Evolutionary conservation across 2,113 vertebrate species (phyloP), one percentile per base, ranked within the genome.

Genomic region (Myotis brandtii): DNA sequence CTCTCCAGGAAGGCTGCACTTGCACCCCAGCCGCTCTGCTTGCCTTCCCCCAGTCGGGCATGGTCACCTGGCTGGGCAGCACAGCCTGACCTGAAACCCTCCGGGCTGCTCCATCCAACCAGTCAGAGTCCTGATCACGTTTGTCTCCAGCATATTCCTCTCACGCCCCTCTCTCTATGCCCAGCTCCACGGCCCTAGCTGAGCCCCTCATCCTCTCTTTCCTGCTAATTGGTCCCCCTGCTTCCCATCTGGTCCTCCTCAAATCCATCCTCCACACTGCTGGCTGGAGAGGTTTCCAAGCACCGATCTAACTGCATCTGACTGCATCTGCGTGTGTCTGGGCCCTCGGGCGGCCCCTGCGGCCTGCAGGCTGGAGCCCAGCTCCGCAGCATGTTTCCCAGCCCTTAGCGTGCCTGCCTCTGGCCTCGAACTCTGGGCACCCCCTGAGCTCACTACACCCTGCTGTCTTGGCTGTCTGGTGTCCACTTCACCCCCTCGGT

Each of bases 161-260:
- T 56, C 20, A 25, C 64, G 4, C 67, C 32, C 27, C 56, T 70
- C 72, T 70, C 75, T 92, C 93, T 21, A 8, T 64, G 32, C 50
- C 50, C 40, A 66, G 80, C 17, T 11, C 67, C 23, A 12, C 9
- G 62, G 88, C 66, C 73, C 70, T 40, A n/a, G 50, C 34, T 4
- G 27, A 83, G 48, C 72, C 21, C 85, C 59, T 95, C 37, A 30
- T 66, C 79, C 23, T 64, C 23, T 67, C 64, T n/a, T 67, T 17
- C 20, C 48, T 54, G 50, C 79, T 96, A 95, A 97, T 95, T 97
- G 97, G 97, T 95, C 88, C 95, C 95, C 72, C 25, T 84, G 91
- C 93, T 95, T 89, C 96, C 91, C 52, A 82, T 89, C 93, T 94
- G 86, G 73, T 80, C 82, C 79, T 95, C 77, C 50, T 93, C 94